Percentiles rank a stretch among this genome's conserved stretches.
Evolutionary conservation across 1,140 invertebrate species (phyloP).

Genomic region (Araneus ventricosus): DNA sequence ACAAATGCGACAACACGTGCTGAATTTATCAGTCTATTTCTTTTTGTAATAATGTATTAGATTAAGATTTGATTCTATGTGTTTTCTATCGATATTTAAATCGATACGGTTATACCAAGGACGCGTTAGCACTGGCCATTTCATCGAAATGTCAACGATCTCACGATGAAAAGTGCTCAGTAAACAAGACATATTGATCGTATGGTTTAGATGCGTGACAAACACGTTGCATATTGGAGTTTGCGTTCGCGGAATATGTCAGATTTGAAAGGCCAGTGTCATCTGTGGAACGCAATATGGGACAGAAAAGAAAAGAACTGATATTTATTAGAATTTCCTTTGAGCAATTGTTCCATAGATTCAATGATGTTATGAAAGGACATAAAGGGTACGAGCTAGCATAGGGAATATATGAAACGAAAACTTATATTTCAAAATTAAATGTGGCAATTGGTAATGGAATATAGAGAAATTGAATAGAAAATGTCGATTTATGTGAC

Average conservation of each 20-base stretch:
- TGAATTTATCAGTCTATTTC: background rate
- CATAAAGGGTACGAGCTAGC: too few species aligned
- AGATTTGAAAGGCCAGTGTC: background rate
- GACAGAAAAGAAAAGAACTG: background rate
- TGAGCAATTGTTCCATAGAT: too few species aligned
- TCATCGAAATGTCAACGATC: constrained; percentile 41
- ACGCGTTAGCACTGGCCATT: background rate
- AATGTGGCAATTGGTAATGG: too few species aligned
- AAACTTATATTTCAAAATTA: too few species aligned
- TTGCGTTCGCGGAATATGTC: background rate
- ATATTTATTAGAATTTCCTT: too few species aligned
- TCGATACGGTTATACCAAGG: background rate
- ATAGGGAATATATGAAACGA: too few species aligned
- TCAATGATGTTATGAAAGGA: too few species aligned
- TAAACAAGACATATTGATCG: constrained; percentile 47
- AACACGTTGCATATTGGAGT: background rate
- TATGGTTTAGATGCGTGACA: constrained; percentile 9
- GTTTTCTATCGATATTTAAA: background rate
- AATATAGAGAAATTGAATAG: too few species aligned
- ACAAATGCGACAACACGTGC: background rate
- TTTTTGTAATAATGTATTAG: background rate
- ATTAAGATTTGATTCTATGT: background rate
- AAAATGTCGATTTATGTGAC: too few species aligned
- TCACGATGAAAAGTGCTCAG: constrained; percentile 11
- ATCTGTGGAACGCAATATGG: background rate